Base-by-base conservation (phyloP, 2,113 vertebrate species). In the Agapornis roseicollis region DNA sequence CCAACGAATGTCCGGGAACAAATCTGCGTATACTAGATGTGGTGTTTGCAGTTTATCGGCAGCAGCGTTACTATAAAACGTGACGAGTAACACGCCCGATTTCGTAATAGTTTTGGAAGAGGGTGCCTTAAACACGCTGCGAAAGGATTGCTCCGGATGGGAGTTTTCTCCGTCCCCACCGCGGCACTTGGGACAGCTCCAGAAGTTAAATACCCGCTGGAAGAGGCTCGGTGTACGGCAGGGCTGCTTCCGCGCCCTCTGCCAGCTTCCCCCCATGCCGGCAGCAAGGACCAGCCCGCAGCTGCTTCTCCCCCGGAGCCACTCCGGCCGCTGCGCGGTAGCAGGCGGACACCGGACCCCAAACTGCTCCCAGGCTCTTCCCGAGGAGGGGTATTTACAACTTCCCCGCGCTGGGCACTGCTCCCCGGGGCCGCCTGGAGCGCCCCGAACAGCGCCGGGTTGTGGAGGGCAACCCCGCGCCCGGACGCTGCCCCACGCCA, bases 71-170 rank as follows among this genome's bases (percentile, higher is more conserved):
- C 23, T 14, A 3, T 42, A 33, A 80, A 80, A 42, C 14, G 39
- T 7, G 72, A 70, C 63, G 28, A 52, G 13, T 6, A 52, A 77
- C 88, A 63, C 68, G 60, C 46, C 72, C 60, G 17, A 29, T 88
- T 73, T 70, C 58, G 7, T 23, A 88, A 91, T 47, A 80, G 46
- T 94, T 82, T 53, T 16, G 16, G 58, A 28, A 66, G 50, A 42
- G 6, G 22, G 22, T 60, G 20, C 53, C 23, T 19, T 1, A 10
- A 27, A 55, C 9, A 24, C 9, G 1, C 7, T 3, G 1, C 0
- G 13, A 16, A 9, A 12, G 4, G 20, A 13, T 17, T 0, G 9
- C 9, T 37, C 29, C 17, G 64, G 55, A 10, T 2, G 35, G 64
- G 56, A 85, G 46, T 13, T 24, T 11, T 6, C 44, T 6, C 64